phyloP scores from a whole-genome alignment of 1,140 invertebrate genomes.

The Drosophila arawakana region DNA sequence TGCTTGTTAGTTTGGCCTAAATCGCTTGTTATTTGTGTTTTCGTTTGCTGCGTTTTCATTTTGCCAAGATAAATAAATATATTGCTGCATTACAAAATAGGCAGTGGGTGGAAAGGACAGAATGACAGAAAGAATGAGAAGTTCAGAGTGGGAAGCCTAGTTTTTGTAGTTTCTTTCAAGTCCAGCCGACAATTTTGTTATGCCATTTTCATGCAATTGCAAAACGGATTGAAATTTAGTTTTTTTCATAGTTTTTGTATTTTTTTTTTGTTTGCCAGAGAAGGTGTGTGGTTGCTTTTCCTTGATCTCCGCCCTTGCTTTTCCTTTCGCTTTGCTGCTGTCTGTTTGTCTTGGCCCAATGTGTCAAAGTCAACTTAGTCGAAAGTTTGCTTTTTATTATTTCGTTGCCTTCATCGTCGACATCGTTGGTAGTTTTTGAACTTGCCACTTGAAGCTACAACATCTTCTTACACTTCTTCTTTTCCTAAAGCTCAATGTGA shows the following conservation, averaged over 20 bases:
- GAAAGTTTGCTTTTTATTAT: constrained; percentile 79
- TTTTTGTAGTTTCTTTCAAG: not conserved
- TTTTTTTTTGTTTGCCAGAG: no score
- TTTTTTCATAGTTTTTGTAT: no score
- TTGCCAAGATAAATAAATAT: constrained; percentile 56
- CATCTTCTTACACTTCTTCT: not conserved
- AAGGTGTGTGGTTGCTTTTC: constrained; percentile 18
- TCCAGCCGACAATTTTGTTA: constrained; percentile 54
- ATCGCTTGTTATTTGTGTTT: constrained; percentile 25
- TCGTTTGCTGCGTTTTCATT: constrained; percentile 15
- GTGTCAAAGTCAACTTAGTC: constrained; percentile 79
- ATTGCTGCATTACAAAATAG: constrained; percentile 35
- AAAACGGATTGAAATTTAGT: constrained; percentile 29
- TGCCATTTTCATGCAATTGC: constrained; percentile 63
- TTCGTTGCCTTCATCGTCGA: constrained; percentile 64
- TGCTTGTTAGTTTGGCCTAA: constrained; percentile 29
- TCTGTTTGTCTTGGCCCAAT: constrained; percentile 74
- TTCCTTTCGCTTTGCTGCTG: not conserved
- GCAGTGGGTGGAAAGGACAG: not conserved
- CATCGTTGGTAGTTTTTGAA: constrained; percentile 69
- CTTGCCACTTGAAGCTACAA: constrained; percentile 35
- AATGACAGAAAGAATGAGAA: not conserved
- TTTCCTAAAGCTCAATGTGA: not conserved
- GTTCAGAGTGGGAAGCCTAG: not conserved
- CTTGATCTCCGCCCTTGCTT: not conserved